Conservation (phyloP, 2,888 invertebrate species). For the Alloplasta piceator region DNA sequence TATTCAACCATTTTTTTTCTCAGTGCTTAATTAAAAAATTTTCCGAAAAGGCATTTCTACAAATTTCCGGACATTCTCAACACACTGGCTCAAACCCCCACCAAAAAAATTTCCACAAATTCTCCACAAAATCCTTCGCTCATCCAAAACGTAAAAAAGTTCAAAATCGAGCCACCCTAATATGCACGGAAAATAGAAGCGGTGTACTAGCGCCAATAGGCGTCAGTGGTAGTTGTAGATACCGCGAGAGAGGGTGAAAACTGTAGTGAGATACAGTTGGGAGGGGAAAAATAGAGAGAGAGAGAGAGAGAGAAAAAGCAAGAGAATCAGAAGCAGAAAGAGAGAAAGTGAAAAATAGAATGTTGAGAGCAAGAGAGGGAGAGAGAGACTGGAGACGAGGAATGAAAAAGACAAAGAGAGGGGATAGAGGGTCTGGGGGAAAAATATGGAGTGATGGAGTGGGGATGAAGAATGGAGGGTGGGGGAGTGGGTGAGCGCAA, state of each 20-base stretch:
- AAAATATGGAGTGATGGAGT: background rate
- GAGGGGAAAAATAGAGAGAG: background rate
- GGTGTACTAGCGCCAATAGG: background rate
- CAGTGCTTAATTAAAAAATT: too few species aligned
- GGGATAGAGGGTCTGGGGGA: too few species aligned
- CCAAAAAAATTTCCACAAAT: too few species aligned
- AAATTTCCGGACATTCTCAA: background rate
- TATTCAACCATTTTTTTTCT: too few species aligned
- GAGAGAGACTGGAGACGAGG: background rate
- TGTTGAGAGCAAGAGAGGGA: background rate
- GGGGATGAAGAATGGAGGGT: background rate
- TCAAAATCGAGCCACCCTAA: background rate
- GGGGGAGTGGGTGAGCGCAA: conserved; percentile 2
- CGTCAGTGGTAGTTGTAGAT: background rate
- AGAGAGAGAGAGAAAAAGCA: background rate
- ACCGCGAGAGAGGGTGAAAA: background rate
- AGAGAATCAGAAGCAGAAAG: conserved; percentile 2
- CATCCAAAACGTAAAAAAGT: too few species aligned
- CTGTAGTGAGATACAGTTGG: background rate
- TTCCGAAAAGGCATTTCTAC: too few species aligned
- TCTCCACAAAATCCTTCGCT: too few species aligned
- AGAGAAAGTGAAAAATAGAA: conserved; percentile 16
- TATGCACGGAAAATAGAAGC: background rate
- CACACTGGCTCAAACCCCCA: too few species aligned
- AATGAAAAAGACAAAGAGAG: too few species aligned